These are phyloP conservation scores for Diadumene lineata DNA, from an alignment of 92 coral and sea anemone species.

Conservation along the genomic window DNA sequence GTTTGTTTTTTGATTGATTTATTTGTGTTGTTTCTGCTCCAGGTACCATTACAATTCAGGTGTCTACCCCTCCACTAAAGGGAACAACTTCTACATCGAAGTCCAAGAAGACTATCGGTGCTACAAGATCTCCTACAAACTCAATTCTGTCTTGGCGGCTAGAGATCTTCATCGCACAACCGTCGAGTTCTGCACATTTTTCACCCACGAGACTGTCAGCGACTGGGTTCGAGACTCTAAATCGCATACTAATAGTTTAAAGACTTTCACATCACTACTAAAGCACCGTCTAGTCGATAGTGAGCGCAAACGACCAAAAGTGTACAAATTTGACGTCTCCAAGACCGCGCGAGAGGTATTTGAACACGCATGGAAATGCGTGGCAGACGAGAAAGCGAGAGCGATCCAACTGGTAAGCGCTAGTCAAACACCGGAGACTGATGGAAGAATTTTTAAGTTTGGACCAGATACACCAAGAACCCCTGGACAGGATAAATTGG, in stretches of 20 bases:
- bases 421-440: neutral
- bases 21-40: neutral
- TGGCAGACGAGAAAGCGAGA: conserved; percentile 37
- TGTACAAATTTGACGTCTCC: conserved; percentile 20
- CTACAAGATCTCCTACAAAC: conserved; percentile 36
- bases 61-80: conserved; percentile 30
- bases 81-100: conserved; percentile 21
- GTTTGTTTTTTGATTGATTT: too few species aligned
- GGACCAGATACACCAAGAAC: conserved; percentile 21
- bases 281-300: neutral
- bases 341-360: conserved; percentile 28
- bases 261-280: conserved; percentile 1
- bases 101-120: conserved; percentile 34
- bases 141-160: neutral
- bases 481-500: neutral
- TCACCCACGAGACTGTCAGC: conserved; percentile 22
- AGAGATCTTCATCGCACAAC: conserved; percentile 25
- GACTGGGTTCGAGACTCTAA: conserved; percentile 36
- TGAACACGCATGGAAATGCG: conserved; percentile 22
- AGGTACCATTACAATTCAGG: conserved; percentile 25
- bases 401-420: conserved; percentile 9
- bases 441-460: neutral
- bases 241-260: neutral
- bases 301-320: neutral
- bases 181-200: conserved; percentile 35